phyloP scores from a whole-genome alignment of 2,113 vertebrate genomes.

The Nycticorax nycticorax region DNA sequence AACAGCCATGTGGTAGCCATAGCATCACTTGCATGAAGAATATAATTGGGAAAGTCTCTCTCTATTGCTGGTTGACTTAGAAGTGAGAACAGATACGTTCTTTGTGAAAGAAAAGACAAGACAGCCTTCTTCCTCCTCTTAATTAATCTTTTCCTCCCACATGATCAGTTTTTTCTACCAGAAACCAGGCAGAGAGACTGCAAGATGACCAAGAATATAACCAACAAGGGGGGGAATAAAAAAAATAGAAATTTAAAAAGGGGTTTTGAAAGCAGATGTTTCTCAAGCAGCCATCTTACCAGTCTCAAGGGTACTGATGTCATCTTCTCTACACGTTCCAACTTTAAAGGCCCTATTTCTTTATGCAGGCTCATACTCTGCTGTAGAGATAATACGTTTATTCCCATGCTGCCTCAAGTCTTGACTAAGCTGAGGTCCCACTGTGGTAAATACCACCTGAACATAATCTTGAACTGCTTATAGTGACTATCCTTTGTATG shows the following conservation, averaged over 20 bases:
- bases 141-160: background rate
- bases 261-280: background rate
- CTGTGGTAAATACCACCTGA: background rate
- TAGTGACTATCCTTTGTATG: background rate
- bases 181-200: background rate
- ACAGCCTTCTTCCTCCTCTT: background rate
- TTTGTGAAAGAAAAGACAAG: background rate
- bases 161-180: background rate
- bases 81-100: background rate
- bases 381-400: background rate
- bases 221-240: background rate
- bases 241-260: background rate
- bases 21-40: background rate
- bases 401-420: background rate
- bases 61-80: background rate
- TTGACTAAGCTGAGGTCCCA: background rate
- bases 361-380: background rate
- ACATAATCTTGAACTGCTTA: background rate
- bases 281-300: background rate
- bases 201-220: background rate
- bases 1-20: slow-evolving; percentile 5
- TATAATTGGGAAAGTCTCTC: background rate
- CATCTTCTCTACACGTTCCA: background rate
- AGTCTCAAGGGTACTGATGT: background rate
- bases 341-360: background rate